Conservation (phyloP, 2,113 vertebrate genomes). For the Siphamia tubifer region DNA sequence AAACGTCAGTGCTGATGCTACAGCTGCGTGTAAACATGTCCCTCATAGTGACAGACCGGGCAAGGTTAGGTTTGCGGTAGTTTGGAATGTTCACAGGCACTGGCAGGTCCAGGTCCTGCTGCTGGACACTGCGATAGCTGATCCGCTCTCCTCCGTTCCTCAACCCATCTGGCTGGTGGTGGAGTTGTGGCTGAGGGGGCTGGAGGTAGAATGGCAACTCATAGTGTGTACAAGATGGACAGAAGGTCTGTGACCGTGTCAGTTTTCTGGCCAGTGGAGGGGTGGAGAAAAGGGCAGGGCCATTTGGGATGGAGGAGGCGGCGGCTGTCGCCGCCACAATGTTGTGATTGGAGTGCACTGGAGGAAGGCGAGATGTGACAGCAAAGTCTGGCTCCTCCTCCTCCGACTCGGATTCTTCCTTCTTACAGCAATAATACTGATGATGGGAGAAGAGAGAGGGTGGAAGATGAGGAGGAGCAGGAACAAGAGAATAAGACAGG, state of each 20-base stretch:
- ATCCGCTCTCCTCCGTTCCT: constrained; percentile 86
- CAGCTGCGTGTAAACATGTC: constrained; percentile 94
- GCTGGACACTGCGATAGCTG: constrained; percentile 84
- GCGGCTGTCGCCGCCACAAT: constrained; percentile 83
- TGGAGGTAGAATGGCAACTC: constrained; percentile 93
- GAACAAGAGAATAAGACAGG: background rate
- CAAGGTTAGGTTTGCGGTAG: constrained; percentile 90
- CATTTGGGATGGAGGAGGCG: constrained; percentile 82
- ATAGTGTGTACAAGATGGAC: constrained; percentile 86
- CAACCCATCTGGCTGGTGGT: constrained; percentile 79
- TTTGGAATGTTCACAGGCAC: constrained; percentile 78
- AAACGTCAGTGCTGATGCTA: constrained; percentile 97
- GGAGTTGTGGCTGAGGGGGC: constrained; percentile 82
- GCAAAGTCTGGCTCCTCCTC: constrained; percentile 98
- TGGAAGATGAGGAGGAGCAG: background rate
- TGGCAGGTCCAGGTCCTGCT: constrained; percentile 87
- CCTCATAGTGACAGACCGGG: constrained; percentile 92
- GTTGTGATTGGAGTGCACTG: constrained; percentile 90
- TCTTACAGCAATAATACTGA: constrained; percentile 97
- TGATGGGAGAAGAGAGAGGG: background rate
- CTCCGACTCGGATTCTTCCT: constrained; percentile 93
- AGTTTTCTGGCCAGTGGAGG: constrained; percentile 84
- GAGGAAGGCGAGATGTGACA: constrained; percentile 88
- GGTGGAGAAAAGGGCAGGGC: constrained; percentile 85
- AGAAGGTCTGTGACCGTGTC: constrained; percentile 83